These are phyloP conservation scores for Hermaeophaga mercurialis DNA, from an alignment of 2,888 invertebrate species.

Conservation along the genomic window DNA sequence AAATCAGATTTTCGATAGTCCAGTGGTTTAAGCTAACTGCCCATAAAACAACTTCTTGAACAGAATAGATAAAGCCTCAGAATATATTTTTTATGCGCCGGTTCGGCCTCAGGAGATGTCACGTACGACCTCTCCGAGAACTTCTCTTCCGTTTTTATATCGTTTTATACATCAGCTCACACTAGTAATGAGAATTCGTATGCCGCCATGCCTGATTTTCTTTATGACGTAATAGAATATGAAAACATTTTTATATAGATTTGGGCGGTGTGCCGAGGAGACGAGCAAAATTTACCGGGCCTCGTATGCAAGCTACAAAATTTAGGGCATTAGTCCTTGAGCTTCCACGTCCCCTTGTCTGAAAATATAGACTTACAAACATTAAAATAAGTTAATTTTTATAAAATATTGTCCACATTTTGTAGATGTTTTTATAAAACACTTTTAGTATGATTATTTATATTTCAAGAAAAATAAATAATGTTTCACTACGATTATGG, in stretches of 20 bases:
- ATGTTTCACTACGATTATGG: too few relatives aligned
- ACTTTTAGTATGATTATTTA: too few relatives aligned
- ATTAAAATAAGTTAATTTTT: too few relatives aligned
- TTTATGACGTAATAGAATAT: conserved; percentile 34
- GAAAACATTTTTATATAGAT: conserved; percentile 30
- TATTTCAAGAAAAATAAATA: too few relatives aligned
- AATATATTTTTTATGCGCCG: conserved; percentile 22
- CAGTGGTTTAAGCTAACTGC: conserved; percentile 23
- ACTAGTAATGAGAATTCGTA: conserved; percentile 32
- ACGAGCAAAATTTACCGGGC: too few relatives aligned
- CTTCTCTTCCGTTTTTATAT: conserved; percentile 18
- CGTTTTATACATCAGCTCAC: conserved; percentile 25
- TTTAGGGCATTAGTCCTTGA: too few relatives aligned
- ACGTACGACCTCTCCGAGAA: conserved; percentile 11
- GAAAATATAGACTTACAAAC: too few relatives aligned
- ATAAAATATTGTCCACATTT: too few relatives aligned
- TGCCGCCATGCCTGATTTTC: conserved; percentile 31
- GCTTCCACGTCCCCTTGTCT: too few relatives aligned
- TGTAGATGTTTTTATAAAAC: too few relatives aligned
- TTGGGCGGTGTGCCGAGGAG: background rate
- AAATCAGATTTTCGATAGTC: conserved; percentile 14
- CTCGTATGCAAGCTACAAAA: too few relatives aligned
- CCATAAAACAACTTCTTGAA: conserved; percentile 25
- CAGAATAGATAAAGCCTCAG: conserved; percentile 22
- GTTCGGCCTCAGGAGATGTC: conserved; percentile 11